A percentile compares a stretch with the other conserved stretches of the same genome.
Evolutionary conservation across 2,888 invertebrate species (phyloP).

Genomic region (Nezara viridula): DNA sequence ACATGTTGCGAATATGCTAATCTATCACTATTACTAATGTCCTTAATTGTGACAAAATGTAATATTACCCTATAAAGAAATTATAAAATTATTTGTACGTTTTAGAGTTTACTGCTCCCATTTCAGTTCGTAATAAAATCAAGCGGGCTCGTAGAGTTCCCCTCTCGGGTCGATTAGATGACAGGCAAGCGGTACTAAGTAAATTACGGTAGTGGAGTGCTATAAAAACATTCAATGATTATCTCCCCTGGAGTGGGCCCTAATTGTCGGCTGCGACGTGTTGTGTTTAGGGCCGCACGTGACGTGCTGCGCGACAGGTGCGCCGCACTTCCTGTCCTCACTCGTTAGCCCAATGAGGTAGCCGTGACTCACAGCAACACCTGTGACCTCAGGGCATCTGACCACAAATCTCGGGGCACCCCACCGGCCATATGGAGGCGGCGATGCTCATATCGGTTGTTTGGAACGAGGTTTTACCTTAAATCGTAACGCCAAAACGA

Average conservation of each 20-base stretch:
- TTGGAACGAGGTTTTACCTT: background rate
- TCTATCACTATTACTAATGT: no score
- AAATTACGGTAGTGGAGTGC: slow-evolving; percentile 33
- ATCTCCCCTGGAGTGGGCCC: slow-evolving; percentile 25
- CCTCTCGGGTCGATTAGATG: background rate
- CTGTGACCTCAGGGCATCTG: background rate
- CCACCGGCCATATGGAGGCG: background rate
- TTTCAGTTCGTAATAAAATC: background rate
- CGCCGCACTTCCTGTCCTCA: slow-evolving; percentile 54
- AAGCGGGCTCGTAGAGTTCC: background rate
- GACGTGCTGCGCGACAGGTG: slow-evolving; percentile 50
- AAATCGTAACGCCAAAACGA: background rate
- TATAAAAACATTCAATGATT: slow-evolving; percentile 47
- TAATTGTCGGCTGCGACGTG: slow-evolving; percentile 20
- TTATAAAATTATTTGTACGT: background rate
- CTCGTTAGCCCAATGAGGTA: slow-evolving; percentile 25
- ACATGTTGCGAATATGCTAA: no score
- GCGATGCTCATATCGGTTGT: background rate
- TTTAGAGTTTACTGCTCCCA: background rate
- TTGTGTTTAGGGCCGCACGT: slow-evolving; percentile 19
- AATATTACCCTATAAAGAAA: no score
- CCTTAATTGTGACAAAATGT: no score
- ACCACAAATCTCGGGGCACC: slow-evolving; percentile 50
- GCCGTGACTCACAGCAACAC: slow-evolving; percentile 23
- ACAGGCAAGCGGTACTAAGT: slow-evolving; percentile 22